Conservation (phyloP, 2,797 vertebrate species). For the Helostoma temminkii region DNA sequence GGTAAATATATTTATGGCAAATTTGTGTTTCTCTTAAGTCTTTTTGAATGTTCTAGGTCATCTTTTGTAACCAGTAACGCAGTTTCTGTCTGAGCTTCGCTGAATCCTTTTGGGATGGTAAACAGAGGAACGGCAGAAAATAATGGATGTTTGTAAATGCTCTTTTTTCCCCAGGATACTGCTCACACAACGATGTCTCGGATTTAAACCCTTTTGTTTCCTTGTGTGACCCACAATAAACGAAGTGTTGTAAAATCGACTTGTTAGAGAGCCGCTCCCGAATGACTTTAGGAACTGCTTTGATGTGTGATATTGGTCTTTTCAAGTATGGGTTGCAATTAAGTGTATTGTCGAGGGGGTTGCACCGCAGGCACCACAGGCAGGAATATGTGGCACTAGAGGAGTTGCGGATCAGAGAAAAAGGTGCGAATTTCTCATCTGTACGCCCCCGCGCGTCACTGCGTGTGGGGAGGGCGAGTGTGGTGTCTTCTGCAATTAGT, state of each 20-base stretch:
- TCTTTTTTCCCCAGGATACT: constrained; percentile 34
- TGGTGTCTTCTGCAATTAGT: constrained; percentile 74
- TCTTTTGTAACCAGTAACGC: constrained; percentile 19
- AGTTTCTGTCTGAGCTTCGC: constrained; percentile 17
- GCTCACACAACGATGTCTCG: constrained; percentile 41
- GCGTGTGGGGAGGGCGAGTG: constrained; percentile 56
- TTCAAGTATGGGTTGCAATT: constrained; percentile 79
- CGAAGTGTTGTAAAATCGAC: constrained; percentile 79
- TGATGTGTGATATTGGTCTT: constrained; percentile 80
- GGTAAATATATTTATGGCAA: constrained; percentile 77
- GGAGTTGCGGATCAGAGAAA: constrained; percentile 70
- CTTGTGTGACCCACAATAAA: constrained; percentile 75
- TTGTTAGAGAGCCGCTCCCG: constrained; percentile 73
- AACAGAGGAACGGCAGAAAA: constrained; percentile 23
- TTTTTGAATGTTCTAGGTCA: constrained; percentile 6
- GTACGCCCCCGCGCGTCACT: constrained; percentile 72
- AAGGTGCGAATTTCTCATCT: constrained; percentile 79
- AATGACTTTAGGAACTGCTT: constrained; percentile 77
- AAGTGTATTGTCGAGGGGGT: constrained; percentile 71
- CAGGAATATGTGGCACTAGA: constrained; percentile 55
- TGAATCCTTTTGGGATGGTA: constrained; percentile 7
- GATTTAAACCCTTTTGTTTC: constrained; percentile 74
- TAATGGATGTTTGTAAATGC: constrained; percentile 51
- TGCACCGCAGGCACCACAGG: constrained; percentile 65
- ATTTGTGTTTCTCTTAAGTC: background rate